Evolutionary conservation across 2,888 invertebrate species (phyloP), one percentile per base, ranked within the genome.

Genomic region (Xanthia togata): DNA sequence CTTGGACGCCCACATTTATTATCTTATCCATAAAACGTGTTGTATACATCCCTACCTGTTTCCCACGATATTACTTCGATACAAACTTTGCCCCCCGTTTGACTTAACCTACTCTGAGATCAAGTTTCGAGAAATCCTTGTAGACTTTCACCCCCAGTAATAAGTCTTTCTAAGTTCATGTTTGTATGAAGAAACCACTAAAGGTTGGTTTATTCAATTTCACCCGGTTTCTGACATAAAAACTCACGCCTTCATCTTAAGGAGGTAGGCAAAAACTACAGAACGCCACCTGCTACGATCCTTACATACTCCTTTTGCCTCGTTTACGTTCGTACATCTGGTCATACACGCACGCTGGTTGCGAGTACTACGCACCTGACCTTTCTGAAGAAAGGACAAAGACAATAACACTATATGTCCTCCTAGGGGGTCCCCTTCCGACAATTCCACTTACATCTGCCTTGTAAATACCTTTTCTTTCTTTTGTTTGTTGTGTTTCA

Each of bases 51-150:
- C 9, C 35, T 53, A 38, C 9, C 17, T n/a, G 20, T 6, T 53
- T 38, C n/a, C 20, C 68, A n/a, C 11, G n/a, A 68, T n/a, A n/a
- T 53, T 38, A 11, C 1, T 68, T 53, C 50, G 3, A 68, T 55
- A 38, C 5, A 12, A 53, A 55, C n/a, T 68, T 68, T 35, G n/a
- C 35, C 12, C 11, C 1, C 17, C n/a, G 17, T 20, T 53, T 31
- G n/a, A 68, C 50, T 53, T 17, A 41, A 65, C 20, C 14, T 26
- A 62, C 31, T 23, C 2, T 17, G 41, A 11, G 17, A 64, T 20
- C n/a, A 64, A 64, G 41, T 64, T 64, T 64, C 26, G 26, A 64
- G 41, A 64, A 64, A 41, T 20, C 20, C n/a, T 64, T 64, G 26
- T 26, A 8, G 5, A 26, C 9, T 41, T n/a, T 9, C 2, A 17